phyloP scores from a whole-genome alignment of 2,113 vertebrate species.

The Myrmecophaga tridactyla region DNA sequence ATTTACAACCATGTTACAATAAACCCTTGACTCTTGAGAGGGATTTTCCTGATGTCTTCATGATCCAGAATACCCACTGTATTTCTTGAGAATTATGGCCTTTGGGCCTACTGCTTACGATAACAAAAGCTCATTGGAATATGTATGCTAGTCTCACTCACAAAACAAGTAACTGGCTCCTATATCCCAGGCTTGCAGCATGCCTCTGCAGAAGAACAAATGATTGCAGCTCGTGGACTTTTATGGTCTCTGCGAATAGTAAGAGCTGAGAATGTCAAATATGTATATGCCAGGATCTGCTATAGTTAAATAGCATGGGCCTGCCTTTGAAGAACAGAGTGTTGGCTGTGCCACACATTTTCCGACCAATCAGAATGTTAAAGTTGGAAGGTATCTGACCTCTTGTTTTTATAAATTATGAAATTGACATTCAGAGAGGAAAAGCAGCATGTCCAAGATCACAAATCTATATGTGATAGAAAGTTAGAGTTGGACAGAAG shows the following conservation, averaged over 20 bases:
- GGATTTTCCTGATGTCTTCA: neutral
- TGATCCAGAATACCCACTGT: neutral
- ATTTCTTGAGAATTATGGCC: neutral
- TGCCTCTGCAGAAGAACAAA: slow-evolving; percentile 21
- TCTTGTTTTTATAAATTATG: neutral
- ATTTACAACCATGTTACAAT: neutral
- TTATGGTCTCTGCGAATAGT: slow-evolving; percentile 44
- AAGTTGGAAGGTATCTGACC: neutral
- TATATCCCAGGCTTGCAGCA: neutral
- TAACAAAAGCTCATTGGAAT: neutral
- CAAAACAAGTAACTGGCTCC: neutral
- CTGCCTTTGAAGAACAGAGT: neutral
- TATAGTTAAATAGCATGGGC: slow-evolving; percentile 41
- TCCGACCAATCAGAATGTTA: neutral
- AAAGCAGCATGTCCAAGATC: neutral
- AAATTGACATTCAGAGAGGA: slow-evolving; percentile 12
- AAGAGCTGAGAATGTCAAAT: slow-evolving; percentile 51
- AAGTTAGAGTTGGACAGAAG: neutral
- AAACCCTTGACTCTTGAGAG: neutral
- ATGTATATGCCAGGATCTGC: slow-evolving; percentile 12
- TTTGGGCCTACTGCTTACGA: neutral
- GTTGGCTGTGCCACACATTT: neutral
- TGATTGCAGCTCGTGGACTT: slow-evolving; percentile 11
- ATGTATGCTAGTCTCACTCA: slow-evolving; percentile 4
- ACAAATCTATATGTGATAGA: neutral